Evolutionary conservation across 1,140 invertebrate species (phyloP).

Genomic region (Acromyrmex echinatior): DNA sequence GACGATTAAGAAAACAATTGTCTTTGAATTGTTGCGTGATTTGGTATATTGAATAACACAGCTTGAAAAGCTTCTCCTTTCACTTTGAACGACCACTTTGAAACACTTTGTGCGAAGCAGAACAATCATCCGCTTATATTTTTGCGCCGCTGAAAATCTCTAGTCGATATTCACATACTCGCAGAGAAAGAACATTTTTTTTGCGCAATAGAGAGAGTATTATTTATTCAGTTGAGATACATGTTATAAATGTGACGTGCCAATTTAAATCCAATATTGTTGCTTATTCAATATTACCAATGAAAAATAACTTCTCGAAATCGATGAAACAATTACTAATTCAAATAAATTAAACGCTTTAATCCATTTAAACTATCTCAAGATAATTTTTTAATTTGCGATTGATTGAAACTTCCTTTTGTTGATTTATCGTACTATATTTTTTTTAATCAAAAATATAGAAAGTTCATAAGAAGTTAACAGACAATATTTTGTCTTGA

Average conservation of each 20-base stretch:
- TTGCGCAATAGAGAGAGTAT: neutral
- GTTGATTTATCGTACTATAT: neutral
- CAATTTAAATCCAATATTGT: neutral
- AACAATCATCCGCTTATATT: slow-evolving; percentile 36
- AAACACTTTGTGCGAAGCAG: slow-evolving; percentile 29
- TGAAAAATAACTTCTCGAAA: slow-evolving; percentile 6
- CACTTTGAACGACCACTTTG: slow-evolving; percentile 44
- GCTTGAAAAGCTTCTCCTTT: slow-evolving; percentile 36
- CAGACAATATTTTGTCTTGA: neutral
- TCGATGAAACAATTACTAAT: neutral
- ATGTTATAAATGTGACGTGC: slow-evolving; percentile 1
- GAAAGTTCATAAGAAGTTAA: neutral
- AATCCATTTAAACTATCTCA: neutral
- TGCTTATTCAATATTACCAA: neutral
- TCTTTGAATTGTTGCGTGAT: neutral
- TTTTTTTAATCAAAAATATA: neutral
- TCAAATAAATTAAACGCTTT: neutral
- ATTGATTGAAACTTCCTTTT: neutral
- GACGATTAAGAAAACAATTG: slow-evolving; percentile 9
- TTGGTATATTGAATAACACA: slow-evolving; percentile 17
- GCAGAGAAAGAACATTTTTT: neutral
- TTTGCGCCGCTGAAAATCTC: slow-evolving; percentile 26
- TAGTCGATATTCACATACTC: slow-evolving; percentile 29
- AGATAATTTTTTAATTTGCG: neutral
- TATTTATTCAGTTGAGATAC: slow-evolving; percentile 25